Evolutionary conservation across 2,888 invertebrate genomes (phyloP).

Genomic region (Nowickia ferox): DNA sequence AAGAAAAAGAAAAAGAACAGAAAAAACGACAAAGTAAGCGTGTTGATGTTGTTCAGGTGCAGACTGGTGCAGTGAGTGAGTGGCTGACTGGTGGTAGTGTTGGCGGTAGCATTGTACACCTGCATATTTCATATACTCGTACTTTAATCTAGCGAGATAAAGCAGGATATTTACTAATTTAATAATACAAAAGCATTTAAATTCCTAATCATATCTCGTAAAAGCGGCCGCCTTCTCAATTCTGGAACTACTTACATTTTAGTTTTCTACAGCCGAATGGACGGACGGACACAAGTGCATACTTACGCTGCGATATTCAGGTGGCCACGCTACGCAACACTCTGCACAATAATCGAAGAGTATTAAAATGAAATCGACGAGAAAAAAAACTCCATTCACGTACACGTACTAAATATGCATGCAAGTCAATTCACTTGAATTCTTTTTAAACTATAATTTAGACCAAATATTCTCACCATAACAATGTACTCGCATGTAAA

Average conservation of each 20-base stretch:
- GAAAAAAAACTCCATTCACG: slow-evolving; percentile 22
- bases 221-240: slow-evolving; percentile 74
- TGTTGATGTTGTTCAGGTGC: slow-evolving; percentile 57
- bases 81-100: slow-evolving; percentile 38
- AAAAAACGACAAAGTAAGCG: slow-evolving; percentile 13
- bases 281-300: slow-evolving; percentile 29
- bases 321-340: slow-evolving; percentile 63
- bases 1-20: background rate
- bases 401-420: slow-evolving; percentile 12
- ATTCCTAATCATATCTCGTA: slow-evolving; percentile 82
- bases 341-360: slow-evolving; percentile 21
- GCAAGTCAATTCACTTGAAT: slow-evolving; percentile 51
- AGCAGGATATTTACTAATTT: slow-evolving; percentile 82
- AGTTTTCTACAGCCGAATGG: slow-evolving; percentile 16
- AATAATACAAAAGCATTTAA: slow-evolving; percentile 83
- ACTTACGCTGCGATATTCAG: slow-evolving; percentile 76
- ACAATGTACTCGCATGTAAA: slow-evolving; percentile 38
- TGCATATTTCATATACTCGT: slow-evolving; percentile 62
- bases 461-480: slow-evolving; percentile 70
- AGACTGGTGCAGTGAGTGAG: slow-evolving; percentile 12
- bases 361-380: background rate
- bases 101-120: slow-evolving; percentile 69
- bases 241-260: slow-evolving; percentile 70
- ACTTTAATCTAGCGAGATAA: slow-evolving; percentile 67
- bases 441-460: slow-evolving; percentile 65